These are phyloP conservation scores for Sminthopsis crassicaudata DNA, from an alignment of 2,113 vertebrate species.

Conservation along the genomic window DNA sequence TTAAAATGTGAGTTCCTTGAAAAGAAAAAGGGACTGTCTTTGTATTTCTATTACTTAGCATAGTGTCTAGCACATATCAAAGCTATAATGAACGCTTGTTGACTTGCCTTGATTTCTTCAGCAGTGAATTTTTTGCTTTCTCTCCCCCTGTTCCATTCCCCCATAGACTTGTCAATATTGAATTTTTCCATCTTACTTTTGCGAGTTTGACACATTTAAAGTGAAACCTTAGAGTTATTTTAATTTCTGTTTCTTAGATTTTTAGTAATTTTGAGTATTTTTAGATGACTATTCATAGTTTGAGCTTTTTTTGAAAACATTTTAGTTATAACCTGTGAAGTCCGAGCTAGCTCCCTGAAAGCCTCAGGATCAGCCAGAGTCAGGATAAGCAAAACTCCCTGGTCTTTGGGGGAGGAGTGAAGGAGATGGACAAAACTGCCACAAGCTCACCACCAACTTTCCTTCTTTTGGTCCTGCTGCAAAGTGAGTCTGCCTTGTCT, in stretches of 20 bases:
- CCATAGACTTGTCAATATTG: neutral
- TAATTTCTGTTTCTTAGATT: neutral
- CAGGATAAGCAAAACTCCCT: no score
- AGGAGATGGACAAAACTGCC: no score
- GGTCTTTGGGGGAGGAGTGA: no score
- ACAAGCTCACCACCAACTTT: no score
- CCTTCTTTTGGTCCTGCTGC: no score
- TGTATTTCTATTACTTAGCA: neutral
- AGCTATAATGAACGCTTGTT: neutral
- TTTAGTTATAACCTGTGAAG: neutral
- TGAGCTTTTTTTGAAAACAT: neutral
- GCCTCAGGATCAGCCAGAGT: no score
- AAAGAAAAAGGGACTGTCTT: neutral
- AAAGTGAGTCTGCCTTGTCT: no score
- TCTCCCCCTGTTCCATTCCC: no score
- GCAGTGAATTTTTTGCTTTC: neutral
- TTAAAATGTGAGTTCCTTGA: neutral
- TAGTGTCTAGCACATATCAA: neutral
- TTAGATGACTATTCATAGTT: neutral
- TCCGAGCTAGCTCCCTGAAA: no score
- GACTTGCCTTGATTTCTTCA: neutral
- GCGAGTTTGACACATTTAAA: neutral
- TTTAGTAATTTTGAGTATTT: neutral
- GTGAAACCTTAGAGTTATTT: neutral
- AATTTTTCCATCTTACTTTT: neutral